Conservation (phyloP, 2,888 invertebrate species). For the Bursaphelenchus okinawaensis region DNA sequence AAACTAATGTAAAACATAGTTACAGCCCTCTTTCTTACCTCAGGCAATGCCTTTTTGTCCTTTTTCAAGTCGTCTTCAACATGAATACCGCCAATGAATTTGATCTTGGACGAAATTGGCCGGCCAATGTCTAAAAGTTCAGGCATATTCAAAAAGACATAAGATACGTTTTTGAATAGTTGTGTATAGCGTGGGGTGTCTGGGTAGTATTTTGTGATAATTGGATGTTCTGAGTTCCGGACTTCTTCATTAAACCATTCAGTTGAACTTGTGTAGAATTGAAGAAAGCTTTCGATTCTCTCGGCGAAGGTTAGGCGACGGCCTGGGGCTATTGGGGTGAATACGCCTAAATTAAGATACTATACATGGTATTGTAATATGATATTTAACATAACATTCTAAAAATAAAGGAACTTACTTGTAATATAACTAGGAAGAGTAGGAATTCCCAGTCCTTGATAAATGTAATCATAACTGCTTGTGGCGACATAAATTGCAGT, state of each 20-base stretch:
- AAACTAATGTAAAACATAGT: too few relatives aligned
- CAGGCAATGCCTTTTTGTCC: not conserved
- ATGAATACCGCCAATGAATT: slow-evolving; percentile 39
- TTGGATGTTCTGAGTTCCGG: not conserved
- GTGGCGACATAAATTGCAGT: not conserved
- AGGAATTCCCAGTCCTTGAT: not conserved
- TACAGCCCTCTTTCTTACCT: not conserved
- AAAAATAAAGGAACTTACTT: not conserved
- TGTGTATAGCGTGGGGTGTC: not conserved
- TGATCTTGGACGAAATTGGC: slow-evolving; percentile 34
- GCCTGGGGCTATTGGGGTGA: not conserved
- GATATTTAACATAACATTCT: not conserved
- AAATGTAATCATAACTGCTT: not conserved
- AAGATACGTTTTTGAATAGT: not conserved
- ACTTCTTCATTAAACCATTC: not conserved
- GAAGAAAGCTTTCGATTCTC: not conserved
- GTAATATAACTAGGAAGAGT: not conserved
- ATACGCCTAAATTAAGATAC: not conserved
- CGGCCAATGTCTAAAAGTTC: slow-evolving; percentile 38
- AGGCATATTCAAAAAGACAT: slow-evolving; percentile 38
- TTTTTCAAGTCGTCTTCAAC: not conserved
- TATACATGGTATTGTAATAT: not conserved
- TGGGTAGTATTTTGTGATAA: not conserved
- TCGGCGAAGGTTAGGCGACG: not conserved
- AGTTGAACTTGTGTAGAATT: not conserved